phyloP scores from a whole-genome alignment of 2,888 invertebrate genomes.

The Monopis laevigella region DNA sequence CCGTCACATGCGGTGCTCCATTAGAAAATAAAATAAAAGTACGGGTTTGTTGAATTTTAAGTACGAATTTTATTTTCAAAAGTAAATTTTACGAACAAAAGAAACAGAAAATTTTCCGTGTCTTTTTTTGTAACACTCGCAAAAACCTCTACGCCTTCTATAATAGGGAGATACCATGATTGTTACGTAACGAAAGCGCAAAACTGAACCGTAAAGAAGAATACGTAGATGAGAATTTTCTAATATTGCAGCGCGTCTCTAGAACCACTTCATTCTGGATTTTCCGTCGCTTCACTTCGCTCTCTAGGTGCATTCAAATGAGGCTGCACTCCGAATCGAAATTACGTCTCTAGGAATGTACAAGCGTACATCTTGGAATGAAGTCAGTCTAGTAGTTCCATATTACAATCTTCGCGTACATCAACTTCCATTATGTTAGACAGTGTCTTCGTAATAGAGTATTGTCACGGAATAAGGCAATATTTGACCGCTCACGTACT shows the following conservation, averaged over 20 bases:
- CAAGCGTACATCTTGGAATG: neutral
- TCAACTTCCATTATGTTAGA: constrained; percentile 21
- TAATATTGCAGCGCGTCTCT: constrained; percentile 17
- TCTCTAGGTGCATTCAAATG: constrained; percentile 32
- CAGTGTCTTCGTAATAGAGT: constrained; percentile 43
- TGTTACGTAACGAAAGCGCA: constrained; percentile 12
- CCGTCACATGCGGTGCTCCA: too few species aligned
- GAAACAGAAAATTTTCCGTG: too few species aligned
- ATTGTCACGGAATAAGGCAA: constrained; percentile 41
- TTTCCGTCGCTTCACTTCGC: constrained; percentile 3
- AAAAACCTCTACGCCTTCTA: too few species aligned
- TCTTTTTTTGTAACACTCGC: too few species aligned
- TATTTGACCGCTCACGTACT: constrained; percentile 41
- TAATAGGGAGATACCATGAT: too few species aligned
- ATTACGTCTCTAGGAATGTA: constrained; percentile 6
- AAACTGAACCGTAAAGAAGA: constrained; percentile 19
- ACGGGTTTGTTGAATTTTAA: too few species aligned
- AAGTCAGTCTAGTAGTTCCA: neutral
- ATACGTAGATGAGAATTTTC: constrained; percentile 7
- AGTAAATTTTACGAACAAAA: too few species aligned
- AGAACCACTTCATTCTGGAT: constrained; percentile 26
- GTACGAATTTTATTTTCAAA: too few species aligned
- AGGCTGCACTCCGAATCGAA: constrained; percentile 23
- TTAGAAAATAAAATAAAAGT: too few species aligned
- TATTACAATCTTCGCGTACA: neutral